Evolutionary conservation across 2,888 invertebrate genomes (phyloP), one percentile per base, ranked within the genome.

Genomic region (Megamerina dolium): DNA sequence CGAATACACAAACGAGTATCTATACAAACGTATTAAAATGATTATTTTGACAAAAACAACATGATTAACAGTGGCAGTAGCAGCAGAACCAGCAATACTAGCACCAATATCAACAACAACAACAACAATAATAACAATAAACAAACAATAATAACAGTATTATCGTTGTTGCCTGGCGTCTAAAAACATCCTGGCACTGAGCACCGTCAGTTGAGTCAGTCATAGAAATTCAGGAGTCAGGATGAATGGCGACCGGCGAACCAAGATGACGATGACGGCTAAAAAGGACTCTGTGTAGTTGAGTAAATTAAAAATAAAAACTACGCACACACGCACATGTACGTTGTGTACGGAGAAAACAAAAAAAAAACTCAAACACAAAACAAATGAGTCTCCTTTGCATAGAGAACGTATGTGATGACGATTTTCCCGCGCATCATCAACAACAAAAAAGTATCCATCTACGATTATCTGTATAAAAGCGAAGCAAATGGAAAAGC

Each of bases 241-340:
- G 59, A 58, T 59, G 54, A 54, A 61, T 63, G 63, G 65, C 64
- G 60, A 55, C 55, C 53, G 46, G 49, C 50, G 21, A 55, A 43
- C 47, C 37, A 43, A 42, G 33, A 39, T n/a, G n/a, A n/a, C n/a
- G n/a, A n/a, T 45, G 48, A 49, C 50, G 51, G 43, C 57, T 45
- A 35, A 50, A 51, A 51, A 52, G 50, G 49, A 50, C 52, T 43
- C 46, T 50, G 37, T 45, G 49, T n/a, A n/a, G 40, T 43, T 50
- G 31, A 46, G 45, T 45, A 47, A 43, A 40, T 45, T 43, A 46
- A 43, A n/a, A n/a, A n/a, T n/a, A n/a, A n/a, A n/a, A n/a, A n/a
- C n/a, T n/a, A n/a, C n/a, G n/a, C n/a, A n/a, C n/a, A n/a, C n/a
- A n/a, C n/a, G n/a, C n/a, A n/a, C n/a, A n/a, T 37, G 45, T 45